A percentile compares a stretch with the other conserved stretches of the same genome.
phyloP scores from a whole-genome alignment of 2,113 vertebrate species.

The Potamarius usumacintae region DNA sequence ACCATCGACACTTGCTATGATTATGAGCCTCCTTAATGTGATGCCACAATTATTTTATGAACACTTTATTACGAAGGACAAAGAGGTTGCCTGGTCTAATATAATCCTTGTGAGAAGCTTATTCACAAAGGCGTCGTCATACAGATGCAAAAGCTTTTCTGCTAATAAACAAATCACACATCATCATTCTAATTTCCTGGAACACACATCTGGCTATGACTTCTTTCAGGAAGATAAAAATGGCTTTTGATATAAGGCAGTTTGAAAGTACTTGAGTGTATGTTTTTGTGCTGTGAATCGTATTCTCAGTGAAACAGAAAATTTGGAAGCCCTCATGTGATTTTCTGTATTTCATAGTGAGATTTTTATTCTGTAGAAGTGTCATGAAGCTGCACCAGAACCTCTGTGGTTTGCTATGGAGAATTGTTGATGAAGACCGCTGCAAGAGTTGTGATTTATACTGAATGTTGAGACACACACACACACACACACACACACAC shows the following conservation, averaged over 20 bases:
- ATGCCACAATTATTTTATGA: slow-evolving; percentile 39
- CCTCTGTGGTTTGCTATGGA: not conserved
- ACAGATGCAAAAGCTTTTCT: not conserved
- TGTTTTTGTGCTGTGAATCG: not conserved
- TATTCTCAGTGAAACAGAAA: not conserved
- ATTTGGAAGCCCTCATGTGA: not conserved
- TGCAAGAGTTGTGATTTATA: not conserved
- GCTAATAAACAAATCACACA: not conserved
- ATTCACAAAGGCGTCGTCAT: not conserved
- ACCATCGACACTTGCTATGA: slow-evolving; percentile 42
- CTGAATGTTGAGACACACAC: slow-evolving; percentile 8
- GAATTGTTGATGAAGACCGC: not conserved
- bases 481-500: not conserved
- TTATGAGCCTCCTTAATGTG: slow-evolving; percentile 34
- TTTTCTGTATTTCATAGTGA: not conserved
- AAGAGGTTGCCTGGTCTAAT: slow-evolving; percentile 32
- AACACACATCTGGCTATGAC: not conserved
- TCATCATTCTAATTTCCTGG: not conserved
- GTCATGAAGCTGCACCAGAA: not conserved
- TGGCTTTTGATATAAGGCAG: not conserved
- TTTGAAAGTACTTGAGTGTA: not conserved
- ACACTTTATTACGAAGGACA: slow-evolving; percentile 47
- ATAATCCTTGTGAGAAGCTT: slow-evolving; percentile 5
- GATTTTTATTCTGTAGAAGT: not conserved
- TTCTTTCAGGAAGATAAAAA: not conserved